phyloP scores from a whole-genome alignment of 2,113 vertebrate genomes.

The Lasiurus cinereus region DNA sequence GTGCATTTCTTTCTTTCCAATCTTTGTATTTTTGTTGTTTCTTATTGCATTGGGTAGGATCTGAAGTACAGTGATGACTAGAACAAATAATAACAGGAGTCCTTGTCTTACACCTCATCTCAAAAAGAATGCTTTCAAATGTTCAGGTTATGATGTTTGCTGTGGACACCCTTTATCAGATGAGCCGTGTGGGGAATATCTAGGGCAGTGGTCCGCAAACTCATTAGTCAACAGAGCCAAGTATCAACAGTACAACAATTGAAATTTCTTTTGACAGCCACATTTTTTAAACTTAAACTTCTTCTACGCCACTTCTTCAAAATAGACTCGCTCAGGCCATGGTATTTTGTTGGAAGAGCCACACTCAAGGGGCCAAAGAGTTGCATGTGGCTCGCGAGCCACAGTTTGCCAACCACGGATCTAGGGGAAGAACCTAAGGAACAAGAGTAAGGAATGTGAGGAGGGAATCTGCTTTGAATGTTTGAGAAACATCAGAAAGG shows the following conservation, averaged over 20 bases:
- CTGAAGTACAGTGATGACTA: neutral
- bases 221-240: too few relatives aligned
- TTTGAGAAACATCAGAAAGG: neutral
- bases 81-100: neutral
- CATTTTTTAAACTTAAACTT: too few relatives aligned
- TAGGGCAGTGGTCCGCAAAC: neutral
- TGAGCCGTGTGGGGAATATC: neutral
- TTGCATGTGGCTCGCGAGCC: too few relatives aligned
- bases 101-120: neutral
- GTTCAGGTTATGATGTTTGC: neutral
- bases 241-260: too few relatives aligned
- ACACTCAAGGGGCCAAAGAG: too few relatives aligned
- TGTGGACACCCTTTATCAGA: neutral
- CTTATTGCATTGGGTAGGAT: neutral
- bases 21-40: neutral
- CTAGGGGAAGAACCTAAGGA: neutral
- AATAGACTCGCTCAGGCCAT: too few relatives aligned
- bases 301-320: too few relatives aligned
- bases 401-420: too few relatives aligned
- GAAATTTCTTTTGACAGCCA: too few relatives aligned
- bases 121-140: neutral
- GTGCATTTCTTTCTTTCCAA: neutral
- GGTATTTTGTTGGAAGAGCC: too few relatives aligned
- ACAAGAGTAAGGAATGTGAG: neutral
- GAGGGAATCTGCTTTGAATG: too few relatives aligned